Evolutionary conservation across 2,888 invertebrate genomes (phyloP), one percentile per base, ranked within the genome.

Genomic region (Pteria penguin): DNA sequence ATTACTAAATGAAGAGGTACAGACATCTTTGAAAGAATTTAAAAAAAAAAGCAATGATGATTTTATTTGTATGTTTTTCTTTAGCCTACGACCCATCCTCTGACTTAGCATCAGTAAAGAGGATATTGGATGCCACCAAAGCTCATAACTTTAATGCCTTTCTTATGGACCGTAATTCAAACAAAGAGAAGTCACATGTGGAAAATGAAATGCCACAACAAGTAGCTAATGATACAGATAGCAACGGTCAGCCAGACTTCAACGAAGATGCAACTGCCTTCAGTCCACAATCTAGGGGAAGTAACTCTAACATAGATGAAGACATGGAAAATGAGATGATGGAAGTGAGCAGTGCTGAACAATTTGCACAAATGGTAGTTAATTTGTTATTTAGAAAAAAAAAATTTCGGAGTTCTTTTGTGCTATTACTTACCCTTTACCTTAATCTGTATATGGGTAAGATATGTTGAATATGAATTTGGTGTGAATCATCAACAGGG

Each of bases 81-180:
- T 45, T 55, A 68, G 72, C 31, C 62, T 57, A 24, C n/a, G 62
- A 67, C 52, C 5, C 33, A 32, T 29, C 61, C 32, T 69, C 54
- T 31, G 76, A 96, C 89, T 93, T 97, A 82, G 97, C 96, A 22
- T 95, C 96, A 11, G 95, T 97, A 0, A 95, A 96, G 0, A 94
- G 95, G 80, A 93, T 96, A 52, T 92, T 96, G 72, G 95, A 96
- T 88, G 95, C 97, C 79, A 96, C 97, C 0, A 93, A 93, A 4
- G 93, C 93, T 5, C 93, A 79, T 92, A 93, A 94, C 72, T 95
- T 95, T 88, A 94, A 94, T 85, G 94, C 94, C 85, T 95, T 94
- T 87, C 95, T 95, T 87, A 80, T 80, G 2, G 80, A 78, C 11
- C 76, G 81, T 27, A 60, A 58, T 32, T 78, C 66, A 24, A 33